A percentile compares a stretch with the other conserved stretches of the same genome.
These are phyloP conservation scores for Zapus hudsonius DNA, from an alignment of 2,113 vertebrate species.

Conservation along the genomic window DNA sequence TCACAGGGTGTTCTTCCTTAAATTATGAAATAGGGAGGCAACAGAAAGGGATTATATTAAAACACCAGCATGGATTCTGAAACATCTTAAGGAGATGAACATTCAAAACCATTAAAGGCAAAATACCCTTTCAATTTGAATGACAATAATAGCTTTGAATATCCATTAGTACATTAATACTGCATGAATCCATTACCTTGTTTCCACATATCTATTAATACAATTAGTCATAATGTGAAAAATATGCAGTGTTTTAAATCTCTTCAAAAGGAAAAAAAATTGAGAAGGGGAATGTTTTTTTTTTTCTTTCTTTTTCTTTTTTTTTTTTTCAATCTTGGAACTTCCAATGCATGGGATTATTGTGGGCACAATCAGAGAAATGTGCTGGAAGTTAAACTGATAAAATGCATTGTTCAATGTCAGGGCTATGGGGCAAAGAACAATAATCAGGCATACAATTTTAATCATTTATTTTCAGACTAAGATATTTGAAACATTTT, in stretches of 20 bases:
- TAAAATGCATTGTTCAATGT: neutral
- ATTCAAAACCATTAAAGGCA: conserved; percentile 68
- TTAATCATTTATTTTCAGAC: neutral
- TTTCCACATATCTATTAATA: conserved; percentile 78
- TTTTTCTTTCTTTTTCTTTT: neutral
- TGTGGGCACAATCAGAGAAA: neutral
- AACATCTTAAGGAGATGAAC: conserved; percentile 47
- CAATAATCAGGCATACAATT: neutral
- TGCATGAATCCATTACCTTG: conserved; percentile 72
- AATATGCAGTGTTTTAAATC: conserved; percentile 64
- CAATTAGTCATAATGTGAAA: conserved; percentile 70
- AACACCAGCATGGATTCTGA: conserved; percentile 56
- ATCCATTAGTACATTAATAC: conserved; percentile 83
- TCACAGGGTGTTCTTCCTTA: conserved; percentile 29
- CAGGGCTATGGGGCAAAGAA: neutral
- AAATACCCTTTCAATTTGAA: conserved; percentile 75
- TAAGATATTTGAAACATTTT: neutral
- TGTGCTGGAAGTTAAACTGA: neutral
- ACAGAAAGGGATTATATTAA: conserved; percentile 30
- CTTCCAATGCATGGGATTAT: neutral
- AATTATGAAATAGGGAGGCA: conserved; percentile 49
- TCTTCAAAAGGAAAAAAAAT: conserved; percentile 49
- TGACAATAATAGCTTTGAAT: conserved; percentile 71
- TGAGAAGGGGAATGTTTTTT: conserved; percentile 1
- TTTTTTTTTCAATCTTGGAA: too few species aligned